These are phyloP conservation scores for Boulengeromyrus knoepffleri DNA, from an alignment of 2,113 vertebrate genomes.

Conservation along the genomic window DNA sequence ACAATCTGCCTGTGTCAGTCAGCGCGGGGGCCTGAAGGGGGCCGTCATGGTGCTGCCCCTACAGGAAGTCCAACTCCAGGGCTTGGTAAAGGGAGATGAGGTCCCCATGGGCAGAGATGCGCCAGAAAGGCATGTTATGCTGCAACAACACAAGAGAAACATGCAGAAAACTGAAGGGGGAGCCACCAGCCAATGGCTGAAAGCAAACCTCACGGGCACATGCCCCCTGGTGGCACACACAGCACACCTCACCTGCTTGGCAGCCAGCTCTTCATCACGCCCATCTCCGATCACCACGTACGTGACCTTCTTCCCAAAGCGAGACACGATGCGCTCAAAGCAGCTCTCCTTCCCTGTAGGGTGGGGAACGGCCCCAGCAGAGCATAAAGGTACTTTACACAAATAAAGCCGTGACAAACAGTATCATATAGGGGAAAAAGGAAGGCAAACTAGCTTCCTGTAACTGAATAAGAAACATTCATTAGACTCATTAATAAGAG, in stretches of 20 bases:
- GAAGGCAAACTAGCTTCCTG: not conserved
- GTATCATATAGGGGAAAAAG: not conserved
- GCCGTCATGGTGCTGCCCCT: conserved; percentile 29
- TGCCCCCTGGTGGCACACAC: not conserved
- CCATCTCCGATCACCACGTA: conserved; percentile 97
- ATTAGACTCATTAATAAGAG: not conserved
- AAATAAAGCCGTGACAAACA: not conserved
- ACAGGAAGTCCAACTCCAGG: conserved; percentile 94
- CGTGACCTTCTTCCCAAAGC: conserved; percentile 95
- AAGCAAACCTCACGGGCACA: not conserved
- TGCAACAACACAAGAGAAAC: conserved; percentile 40
- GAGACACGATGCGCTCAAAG: conserved; percentile 91
- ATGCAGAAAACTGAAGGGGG: not conserved
- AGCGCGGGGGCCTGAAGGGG: not conserved
- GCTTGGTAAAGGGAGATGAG: conserved; percentile 93
- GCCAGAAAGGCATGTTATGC: conserved; percentile 99
- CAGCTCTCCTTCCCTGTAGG: conserved; percentile 91
- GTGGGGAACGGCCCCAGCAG: not conserved
- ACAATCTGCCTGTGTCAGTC: not conserved
- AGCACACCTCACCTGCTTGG: conserved; percentile 75
- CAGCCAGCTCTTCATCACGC: conserved; percentile 94
- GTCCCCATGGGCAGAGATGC: conserved; percentile 88
- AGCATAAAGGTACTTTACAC: not conserved
- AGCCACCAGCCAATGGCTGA: not conserved
- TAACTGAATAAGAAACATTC: not conserved